Conservation (phyloP, 2,113 vertebrate genomes). For the Suricata suricatta region DNA sequence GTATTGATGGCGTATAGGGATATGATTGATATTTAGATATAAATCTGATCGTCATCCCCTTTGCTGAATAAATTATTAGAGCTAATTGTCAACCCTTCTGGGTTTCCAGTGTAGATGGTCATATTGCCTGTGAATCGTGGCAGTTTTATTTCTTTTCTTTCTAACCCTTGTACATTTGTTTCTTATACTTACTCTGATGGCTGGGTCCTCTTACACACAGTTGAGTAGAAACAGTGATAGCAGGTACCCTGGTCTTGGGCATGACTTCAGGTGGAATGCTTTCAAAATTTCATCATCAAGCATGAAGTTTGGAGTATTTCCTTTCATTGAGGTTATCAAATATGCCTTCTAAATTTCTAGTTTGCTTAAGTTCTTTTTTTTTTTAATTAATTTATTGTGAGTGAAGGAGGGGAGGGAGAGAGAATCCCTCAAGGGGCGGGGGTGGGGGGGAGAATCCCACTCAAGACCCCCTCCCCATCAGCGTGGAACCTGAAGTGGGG, state of each 20-base stretch:
- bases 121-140: neutral
- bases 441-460: too few species aligned
- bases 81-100: neutral
- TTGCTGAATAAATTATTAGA: neutral
- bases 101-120: neutral
- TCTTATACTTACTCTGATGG: neutral
- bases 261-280: neutral
- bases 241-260: neutral
- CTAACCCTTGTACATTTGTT: neutral
- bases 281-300: neutral
- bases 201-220: neutral
- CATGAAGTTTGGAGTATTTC: neutral
- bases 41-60: neutral
- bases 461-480: too few species aligned
- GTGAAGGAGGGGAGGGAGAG: too few species aligned
- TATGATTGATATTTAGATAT: neutral
- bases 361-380: neutral
- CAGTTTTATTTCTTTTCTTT: neutral
- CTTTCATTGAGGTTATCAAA: neutral
- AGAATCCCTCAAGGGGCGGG: too few species aligned
- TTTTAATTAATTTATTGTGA: too few species aligned
- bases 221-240: neutral
- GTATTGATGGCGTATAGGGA: neutral
- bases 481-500: too few species aligned
- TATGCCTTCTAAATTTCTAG: neutral